phyloP scores from a whole-genome alignment of 2,797 vertebrate species.

The Austrolebias charrua region DNA sequence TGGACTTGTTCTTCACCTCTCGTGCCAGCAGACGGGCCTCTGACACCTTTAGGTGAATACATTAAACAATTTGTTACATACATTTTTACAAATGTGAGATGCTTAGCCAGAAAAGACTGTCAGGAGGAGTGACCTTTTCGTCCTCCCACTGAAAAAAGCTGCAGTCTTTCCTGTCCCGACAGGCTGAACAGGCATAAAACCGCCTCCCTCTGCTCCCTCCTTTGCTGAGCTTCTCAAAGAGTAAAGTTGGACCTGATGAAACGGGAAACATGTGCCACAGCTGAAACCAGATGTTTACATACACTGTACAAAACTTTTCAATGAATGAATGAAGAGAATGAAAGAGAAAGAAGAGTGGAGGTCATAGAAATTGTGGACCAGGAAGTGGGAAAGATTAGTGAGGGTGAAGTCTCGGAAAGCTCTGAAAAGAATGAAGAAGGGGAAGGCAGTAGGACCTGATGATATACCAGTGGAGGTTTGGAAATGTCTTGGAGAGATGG shows the following conservation, averaged over 20 bases:
- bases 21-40: slow-evolving; percentile 80
- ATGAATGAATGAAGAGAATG: no score
- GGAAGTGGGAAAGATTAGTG: no score
- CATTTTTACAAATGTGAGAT: no score
- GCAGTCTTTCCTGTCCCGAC: slow-evolving; percentile 93
- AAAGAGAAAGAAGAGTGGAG: no score
- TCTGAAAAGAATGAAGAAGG: no score
- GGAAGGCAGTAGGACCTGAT: no score
- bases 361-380: no score
- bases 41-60: slow-evolving; percentile 80
- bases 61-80: not conserved
- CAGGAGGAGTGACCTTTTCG: slow-evolving; percentile 83
- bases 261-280: not conserved
- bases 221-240: slow-evolving; percentile 83
- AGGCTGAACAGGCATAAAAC: slow-evolving; percentile 95
- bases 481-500: no score
- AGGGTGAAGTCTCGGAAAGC: no score
- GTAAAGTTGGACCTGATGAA: slow-evolving; percentile 85
- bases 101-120: not conserved
- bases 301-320: no score
- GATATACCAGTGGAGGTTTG: no score
- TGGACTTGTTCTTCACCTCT: slow-evolving; percentile 81
- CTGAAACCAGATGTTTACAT: not conserved
- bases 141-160: slow-evolving; percentile 95
- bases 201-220: slow-evolving; percentile 75